A percentile compares a stretch with the other conserved stretches of the same genome.
phyloP scores from a whole-genome alignment of 2,797 vertebrate genomes.

The Eleutherodactylus coqui region DNA sequence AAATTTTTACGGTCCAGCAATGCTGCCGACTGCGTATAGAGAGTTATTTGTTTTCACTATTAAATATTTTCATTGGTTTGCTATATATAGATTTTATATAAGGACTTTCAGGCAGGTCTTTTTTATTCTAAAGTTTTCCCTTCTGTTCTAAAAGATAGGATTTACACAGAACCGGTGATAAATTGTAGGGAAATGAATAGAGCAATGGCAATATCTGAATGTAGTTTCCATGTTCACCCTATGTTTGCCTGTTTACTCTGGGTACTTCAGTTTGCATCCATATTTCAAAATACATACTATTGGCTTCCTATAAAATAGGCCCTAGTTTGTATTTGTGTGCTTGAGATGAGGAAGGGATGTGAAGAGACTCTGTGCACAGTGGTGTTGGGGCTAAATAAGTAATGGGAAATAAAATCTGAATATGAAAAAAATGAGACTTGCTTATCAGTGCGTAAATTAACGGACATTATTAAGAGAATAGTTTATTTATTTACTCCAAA shows the following conservation, averaged over 20 bases:
- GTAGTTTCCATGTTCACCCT: too few relatives aligned
- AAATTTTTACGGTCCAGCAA: constrained; percentile 15
- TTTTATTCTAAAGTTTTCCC: not conserved
- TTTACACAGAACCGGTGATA: not conserved
- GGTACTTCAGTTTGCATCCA: not conserved
- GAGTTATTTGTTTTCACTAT: constrained; percentile 27
- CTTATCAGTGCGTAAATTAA: not conserved
- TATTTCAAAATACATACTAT: not conserved
- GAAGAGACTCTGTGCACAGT: too few relatives aligned
- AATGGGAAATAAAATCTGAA: not conserved
- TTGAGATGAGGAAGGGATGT: not conserved
- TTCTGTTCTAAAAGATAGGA: not conserved
- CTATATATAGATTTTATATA: constrained; percentile 17
- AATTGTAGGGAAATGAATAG: not conserved
- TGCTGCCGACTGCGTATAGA: constrained; percentile 12
- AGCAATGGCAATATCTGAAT: too few relatives aligned
- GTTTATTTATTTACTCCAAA: too few relatives aligned
- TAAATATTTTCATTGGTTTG: constrained; percentile 20
- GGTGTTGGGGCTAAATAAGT: too few relatives aligned
- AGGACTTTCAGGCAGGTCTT: not conserved
- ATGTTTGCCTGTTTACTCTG: too few relatives aligned
- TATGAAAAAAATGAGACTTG: not conserved
- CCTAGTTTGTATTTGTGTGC: not conserved
- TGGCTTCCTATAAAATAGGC: not conserved
- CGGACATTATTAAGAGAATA: too few relatives aligned